Percentiles rank a stretch among this genome's conserved stretches.
Evolutionary conservation across 2,797 vertebrate genomes (phyloP).

Genomic region (Dermochelys coriacea): DNA sequence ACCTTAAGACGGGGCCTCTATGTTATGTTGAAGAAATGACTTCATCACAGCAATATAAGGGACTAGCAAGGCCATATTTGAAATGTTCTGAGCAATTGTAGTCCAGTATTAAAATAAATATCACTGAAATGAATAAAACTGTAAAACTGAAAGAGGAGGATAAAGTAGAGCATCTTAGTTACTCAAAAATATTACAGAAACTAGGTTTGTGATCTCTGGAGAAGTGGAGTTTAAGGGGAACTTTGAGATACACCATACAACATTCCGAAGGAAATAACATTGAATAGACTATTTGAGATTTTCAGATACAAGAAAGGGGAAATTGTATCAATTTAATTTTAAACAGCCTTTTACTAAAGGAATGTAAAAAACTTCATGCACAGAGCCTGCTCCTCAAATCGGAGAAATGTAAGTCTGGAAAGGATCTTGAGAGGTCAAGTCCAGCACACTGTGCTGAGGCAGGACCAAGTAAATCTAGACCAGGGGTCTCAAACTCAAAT

Average conservation of each 20-base stretch:
- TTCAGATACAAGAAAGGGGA: neutral
- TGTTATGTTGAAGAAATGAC: neutral
- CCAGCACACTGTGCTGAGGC: too few species aligned
- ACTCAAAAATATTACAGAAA: neutral
- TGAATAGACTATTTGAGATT: neutral
- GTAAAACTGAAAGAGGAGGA: neutral
- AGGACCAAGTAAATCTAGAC: too few species aligned
- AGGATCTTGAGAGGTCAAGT: too few species aligned
- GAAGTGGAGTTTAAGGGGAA: neutral
- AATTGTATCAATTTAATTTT: neutral
- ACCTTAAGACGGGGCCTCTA: neutral
- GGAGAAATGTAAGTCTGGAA: too few species aligned
- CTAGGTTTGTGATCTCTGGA: neutral
- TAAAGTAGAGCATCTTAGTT: neutral
- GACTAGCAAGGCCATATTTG: neutral
- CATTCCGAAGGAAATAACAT: neutral
- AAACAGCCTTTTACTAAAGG: neutral
- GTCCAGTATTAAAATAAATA: neutral
- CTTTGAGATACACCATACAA: neutral
- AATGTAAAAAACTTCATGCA: neutral
- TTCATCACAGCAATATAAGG: neutral
- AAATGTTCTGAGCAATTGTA: neutral
- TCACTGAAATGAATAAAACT: neutral
- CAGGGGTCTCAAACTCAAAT: too few species aligned
- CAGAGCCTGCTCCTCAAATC: too few species aligned